Evolutionary conservation across 2,797 vertebrate species (phyloP).

Genomic region (Sciaenops ocellatus): DNA sequence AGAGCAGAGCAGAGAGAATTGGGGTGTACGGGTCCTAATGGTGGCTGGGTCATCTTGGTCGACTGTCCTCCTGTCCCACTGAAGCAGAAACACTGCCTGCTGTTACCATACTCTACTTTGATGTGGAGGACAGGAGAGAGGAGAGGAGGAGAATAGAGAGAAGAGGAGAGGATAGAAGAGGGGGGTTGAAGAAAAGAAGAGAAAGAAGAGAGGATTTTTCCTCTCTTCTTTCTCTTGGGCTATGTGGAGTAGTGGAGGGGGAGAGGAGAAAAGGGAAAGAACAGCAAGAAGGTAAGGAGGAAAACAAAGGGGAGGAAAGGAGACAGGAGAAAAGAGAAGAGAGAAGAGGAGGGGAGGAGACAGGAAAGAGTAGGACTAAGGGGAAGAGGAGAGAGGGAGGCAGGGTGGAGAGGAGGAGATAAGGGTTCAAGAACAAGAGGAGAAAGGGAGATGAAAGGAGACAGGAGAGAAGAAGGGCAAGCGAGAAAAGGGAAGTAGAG

Average conservation of each 20-base stretch:
- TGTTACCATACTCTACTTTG: constrained; percentile 44
- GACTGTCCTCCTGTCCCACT: constrained; percentile 29
- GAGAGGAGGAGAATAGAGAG: too few species aligned
- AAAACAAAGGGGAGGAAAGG: too few species aligned
- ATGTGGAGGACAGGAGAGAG: constrained; percentile 21
- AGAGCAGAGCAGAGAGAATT: constrained; percentile 21
- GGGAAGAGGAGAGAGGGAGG: too few species aligned
- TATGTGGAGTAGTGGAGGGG: not conserved
- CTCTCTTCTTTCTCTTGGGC: too few species aligned
- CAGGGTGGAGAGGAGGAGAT: not conserved
- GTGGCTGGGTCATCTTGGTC: constrained; percentile 29
- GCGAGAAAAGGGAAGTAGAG: not conserved
- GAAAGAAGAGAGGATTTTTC: too few species aligned
- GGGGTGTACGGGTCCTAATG: constrained; percentile 2
- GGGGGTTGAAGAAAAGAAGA: not conserved
- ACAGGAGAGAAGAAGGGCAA: too few species aligned
- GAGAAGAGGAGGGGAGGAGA: too few species aligned
- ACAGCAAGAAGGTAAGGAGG: too few species aligned
- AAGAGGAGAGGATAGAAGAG: not conserved
- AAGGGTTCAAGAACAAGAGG: not conserved
- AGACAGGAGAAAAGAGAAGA: not conserved
- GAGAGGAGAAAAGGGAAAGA: not conserved
- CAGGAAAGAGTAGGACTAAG: too few species aligned
- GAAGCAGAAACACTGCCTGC: constrained; percentile 35
- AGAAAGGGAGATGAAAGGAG: not conserved